Conservation (phyloP, 2,113 vertebrate genomes). For the Sceloporus tristichus region DNA sequence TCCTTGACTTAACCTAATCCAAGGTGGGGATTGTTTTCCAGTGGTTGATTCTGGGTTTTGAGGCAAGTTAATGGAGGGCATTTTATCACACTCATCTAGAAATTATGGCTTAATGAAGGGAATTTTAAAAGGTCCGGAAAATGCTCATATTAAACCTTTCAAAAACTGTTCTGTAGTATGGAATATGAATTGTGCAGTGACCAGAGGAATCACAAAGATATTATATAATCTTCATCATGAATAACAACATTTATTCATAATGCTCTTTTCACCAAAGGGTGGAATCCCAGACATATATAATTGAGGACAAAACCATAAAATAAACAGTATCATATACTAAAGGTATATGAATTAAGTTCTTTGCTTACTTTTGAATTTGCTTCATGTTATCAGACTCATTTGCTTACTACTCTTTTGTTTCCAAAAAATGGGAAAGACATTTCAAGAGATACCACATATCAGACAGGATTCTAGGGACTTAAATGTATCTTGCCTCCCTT, state of each 20-base stretch:
- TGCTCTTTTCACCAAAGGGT: too few relatives aligned
- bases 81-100: conserved; percentile 60
- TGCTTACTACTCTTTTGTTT: background rate
- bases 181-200: conserved; percentile 58
- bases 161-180: conserved; percentile 63
- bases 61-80: conserved; percentile 51
- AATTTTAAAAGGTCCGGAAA: background rate
- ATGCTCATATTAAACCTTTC: conserved; percentile 64
- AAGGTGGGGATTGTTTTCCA: conserved; percentile 34
- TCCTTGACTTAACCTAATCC: conserved; percentile 25
- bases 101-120: conserved; percentile 52
- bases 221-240: conserved; percentile 26
- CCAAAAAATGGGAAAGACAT: background rate
- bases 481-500: background rate
- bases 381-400: background rate
- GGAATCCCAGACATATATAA: too few relatives aligned
- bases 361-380: background rate
- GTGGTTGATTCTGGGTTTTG: conserved; percentile 46
- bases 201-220: conserved; percentile 51
- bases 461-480: background rate
- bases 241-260: too few relatives aligned
- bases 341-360: background rate
- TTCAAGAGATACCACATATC: background rate
- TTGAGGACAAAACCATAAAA: too few relatives aligned
- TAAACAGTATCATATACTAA: too few relatives aligned